Conservation (phyloP, 2,888 invertebrate species). For the Phengaris alcon region DNA sequence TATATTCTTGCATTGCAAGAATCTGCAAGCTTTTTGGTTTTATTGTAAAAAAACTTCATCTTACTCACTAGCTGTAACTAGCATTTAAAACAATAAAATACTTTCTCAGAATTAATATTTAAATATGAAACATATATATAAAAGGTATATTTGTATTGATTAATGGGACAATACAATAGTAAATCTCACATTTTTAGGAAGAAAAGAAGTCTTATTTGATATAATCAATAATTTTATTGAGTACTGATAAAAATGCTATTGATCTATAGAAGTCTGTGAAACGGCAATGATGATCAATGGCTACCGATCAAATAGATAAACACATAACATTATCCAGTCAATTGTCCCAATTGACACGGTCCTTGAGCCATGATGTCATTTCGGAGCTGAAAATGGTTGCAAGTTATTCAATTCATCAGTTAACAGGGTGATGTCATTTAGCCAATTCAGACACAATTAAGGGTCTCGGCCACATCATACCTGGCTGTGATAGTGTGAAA, state of each 20-base stretch:
- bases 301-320: neutral
- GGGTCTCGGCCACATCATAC: conserved; percentile 35
- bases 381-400: conserved; percentile 38
- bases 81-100: neutral
- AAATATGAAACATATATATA: too few relatives aligned
- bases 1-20: neutral
- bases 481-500: neutral
- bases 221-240: too few relatives aligned
- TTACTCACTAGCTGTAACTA: neutral
- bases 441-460: conserved; percentile 37
- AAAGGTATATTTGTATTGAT: too few relatives aligned
- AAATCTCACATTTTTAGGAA: too few relatives aligned
- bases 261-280: neutral
- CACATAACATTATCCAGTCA: conserved; percentile 9
- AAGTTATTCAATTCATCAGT: conserved; percentile 37
- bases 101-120: neutral
- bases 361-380: conserved; percentile 43
- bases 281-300: neutral
- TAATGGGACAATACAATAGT: too few relatives aligned
- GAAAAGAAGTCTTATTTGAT: too few relatives aligned
- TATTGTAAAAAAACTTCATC: neutral
- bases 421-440: conserved; percentile 42
- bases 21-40: neutral
- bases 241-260: too few relatives aligned
- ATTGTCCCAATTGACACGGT: conserved; percentile 35